A percentile compares a stretch with the other conserved stretches of the same genome.
Conservation (phyloP, 2,888 invertebrate species). For the Xylocampa areola region DNA sequence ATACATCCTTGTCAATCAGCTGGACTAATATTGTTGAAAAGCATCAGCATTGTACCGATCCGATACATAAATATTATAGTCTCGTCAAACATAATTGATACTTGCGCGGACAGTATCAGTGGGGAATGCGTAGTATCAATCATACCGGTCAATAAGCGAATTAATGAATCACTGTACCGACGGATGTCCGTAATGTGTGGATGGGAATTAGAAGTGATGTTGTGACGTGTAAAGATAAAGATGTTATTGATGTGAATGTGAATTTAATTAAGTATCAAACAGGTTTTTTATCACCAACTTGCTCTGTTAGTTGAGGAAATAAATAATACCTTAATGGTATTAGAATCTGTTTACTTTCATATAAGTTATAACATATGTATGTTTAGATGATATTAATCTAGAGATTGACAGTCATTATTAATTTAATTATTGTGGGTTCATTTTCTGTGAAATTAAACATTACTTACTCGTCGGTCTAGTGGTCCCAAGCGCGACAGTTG, state of each 20-base stretch:
- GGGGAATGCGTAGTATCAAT: conserved; percentile 39
- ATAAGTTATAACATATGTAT: no score
- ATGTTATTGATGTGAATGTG: conserved; percentile 16
- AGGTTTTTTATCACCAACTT: no score
- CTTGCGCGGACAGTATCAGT: conserved; percentile 25
- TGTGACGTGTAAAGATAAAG: conserved; percentile 20
- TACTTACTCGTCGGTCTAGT: no score
- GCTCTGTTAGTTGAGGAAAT: no score
- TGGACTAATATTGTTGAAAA: no score
- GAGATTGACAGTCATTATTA: no score
- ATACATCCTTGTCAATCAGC: neutral
- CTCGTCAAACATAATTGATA: conserved; percentile 33
- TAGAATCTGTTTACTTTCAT: no score
- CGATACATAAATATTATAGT: conserved; percentile 11
- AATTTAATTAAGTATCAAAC: conserved; percentile 29
- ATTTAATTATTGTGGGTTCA: no score
- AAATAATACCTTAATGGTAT: no score
- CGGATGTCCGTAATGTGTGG: conserved; percentile 40
- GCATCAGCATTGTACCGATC: neutral
- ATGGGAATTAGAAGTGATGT: conserved; percentile 25
- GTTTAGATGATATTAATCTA: no score
- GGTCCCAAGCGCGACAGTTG: no score
- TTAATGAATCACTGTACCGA: conserved; percentile 47
- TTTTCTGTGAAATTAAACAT: no score
- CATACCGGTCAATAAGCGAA: conserved; percentile 34